These are phyloP conservation scores for Calliphora vicina DNA, from an alignment of 1,140 invertebrate genomes.

Conservation along the genomic window DNA sequence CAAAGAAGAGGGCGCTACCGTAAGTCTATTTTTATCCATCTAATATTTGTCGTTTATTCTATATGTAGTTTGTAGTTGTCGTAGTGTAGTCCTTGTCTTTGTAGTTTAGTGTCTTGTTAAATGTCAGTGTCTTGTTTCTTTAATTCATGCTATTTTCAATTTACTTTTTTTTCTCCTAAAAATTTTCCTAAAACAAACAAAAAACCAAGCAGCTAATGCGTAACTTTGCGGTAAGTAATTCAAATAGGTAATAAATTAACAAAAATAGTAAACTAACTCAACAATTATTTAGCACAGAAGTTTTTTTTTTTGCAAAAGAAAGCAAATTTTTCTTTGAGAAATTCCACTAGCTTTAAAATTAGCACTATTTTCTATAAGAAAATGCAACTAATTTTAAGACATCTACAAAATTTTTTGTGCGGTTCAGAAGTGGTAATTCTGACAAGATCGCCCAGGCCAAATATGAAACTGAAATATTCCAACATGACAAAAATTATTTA, in stretches of 20 bases:
- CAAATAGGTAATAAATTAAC: background rate
- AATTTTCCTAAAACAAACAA: background rate
- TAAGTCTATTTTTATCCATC: constrained; percentile 58
- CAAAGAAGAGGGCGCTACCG: constrained; percentile 77
- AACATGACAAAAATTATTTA: too few relatives aligned
- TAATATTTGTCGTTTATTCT: background rate
- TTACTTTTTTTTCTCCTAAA: background rate
- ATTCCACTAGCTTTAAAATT: too few relatives aligned
- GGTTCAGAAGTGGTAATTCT: too few relatives aligned
- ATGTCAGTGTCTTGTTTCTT: constrained; percentile 7
- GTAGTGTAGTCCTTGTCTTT: background rate
- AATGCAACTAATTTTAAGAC: too few relatives aligned
- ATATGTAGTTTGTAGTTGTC: background rate
- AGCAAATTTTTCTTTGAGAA: too few relatives aligned
- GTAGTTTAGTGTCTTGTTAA: background rate
- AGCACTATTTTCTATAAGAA: too few relatives aligned
- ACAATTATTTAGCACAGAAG: background rate
- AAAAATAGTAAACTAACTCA: too few relatives aligned
- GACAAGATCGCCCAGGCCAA: too few relatives aligned
- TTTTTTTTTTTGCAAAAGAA: background rate
- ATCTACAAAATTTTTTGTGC: too few relatives aligned
- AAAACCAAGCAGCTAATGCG: constrained; percentile 50
- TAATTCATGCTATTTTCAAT: background rate
- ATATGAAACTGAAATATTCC: too few relatives aligned
- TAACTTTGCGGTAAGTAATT: constrained; percentile 60